Conservation (phyloP, 53 echinoderm and acorn worm genomes). For the Luidia sarsii region DNA sequence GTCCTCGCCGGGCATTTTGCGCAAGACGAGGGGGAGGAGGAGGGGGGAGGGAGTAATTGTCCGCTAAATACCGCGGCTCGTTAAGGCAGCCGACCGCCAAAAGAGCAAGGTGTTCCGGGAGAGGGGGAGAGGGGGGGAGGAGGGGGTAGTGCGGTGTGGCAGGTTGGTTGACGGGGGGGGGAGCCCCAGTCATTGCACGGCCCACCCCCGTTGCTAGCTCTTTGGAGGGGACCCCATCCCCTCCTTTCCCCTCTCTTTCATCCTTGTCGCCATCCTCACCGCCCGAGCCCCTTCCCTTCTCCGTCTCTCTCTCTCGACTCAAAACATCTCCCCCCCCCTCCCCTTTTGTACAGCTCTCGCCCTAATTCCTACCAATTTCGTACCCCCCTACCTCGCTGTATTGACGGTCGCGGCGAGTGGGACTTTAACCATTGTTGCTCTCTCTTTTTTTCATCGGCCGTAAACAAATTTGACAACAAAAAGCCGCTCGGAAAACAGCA, state of each 20-base stretch:
- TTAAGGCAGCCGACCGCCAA: neutral
- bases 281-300: neutral
- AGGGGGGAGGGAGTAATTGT: conserved; percentile 26
- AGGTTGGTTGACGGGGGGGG: too few species aligned
- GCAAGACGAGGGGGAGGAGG: too few species aligned
- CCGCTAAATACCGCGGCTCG: conserved; percentile 11
- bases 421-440: conserved; percentile 2
- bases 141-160: too few species aligned
- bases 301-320: neutral
- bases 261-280: conserved; percentile 5
- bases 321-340: too few species aligned
- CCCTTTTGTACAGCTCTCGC: too few species aligned
- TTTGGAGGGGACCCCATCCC: too few species aligned
- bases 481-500: conserved; percentile 40
- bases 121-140: too few species aligned
- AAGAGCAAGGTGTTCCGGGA: too few species aligned
- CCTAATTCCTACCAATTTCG: too few species aligned
- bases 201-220: conserved; percentile 26
- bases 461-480: conserved; percentile 56
- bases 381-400: too few species aligned
- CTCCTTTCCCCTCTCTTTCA: conserved; percentile 15
- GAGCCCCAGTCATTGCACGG: too few species aligned
- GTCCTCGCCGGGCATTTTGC: neutral
- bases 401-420: conserved; percentile 3
- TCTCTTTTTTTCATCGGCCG: conserved; percentile 50